These are phyloP conservation scores for Telmatochromis brachygnathus DNA, from an alignment of 2,113 vertebrate species.

Conservation along the genomic window DNA sequence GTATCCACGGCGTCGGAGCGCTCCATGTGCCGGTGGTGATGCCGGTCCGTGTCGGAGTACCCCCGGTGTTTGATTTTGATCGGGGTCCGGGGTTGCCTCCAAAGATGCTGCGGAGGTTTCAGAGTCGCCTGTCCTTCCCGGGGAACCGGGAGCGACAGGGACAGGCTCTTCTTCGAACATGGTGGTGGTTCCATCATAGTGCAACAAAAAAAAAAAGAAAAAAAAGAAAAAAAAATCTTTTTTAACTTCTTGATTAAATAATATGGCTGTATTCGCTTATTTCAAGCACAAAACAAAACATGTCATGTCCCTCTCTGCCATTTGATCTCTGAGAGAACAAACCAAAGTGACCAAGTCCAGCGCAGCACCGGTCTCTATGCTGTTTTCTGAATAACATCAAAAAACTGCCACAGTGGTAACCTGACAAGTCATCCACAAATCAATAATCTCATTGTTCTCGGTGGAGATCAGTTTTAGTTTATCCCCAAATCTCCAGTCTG, in stretches of 20 bases:
- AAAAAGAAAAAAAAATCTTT: background rate
- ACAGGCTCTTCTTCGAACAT: conserved; percentile 84
- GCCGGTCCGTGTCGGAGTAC: conserved; percentile 81
- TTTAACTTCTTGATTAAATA: conserved; percentile 30
- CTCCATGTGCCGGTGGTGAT: conserved; percentile 83
- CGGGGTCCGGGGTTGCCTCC: conserved; percentile 87
- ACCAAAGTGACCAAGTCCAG: conserved; percentile 59
- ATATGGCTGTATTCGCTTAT: conserved; percentile 59
- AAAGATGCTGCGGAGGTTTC: conserved; percentile 87
- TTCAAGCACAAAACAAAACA: conserved; percentile 35
- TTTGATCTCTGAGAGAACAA: conserved; percentile 40
- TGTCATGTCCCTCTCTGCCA: conserved; percentile 55
- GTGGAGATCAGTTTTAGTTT: background rate
- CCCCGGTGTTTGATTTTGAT: conserved; percentile 81
- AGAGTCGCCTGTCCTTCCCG: conserved; percentile 85
- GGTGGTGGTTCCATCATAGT: conserved; percentile 83
- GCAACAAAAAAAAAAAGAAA: conserved; percentile 14
- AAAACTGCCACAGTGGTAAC: conserved; percentile 57
- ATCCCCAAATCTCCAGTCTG: conserved; percentile 23
- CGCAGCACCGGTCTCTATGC: conserved; percentile 32
- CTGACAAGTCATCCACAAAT: conserved; percentile 29
- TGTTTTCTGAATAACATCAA: conserved; percentile 44
- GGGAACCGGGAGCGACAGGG: conserved; percentile 84
- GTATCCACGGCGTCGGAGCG: conserved; percentile 91
- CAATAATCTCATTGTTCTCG: conserved; percentile 23